Evolutionary conservation across 2,888 invertebrate genomes (phyloP).

Genomic region (Dryobota labecula): DNA sequence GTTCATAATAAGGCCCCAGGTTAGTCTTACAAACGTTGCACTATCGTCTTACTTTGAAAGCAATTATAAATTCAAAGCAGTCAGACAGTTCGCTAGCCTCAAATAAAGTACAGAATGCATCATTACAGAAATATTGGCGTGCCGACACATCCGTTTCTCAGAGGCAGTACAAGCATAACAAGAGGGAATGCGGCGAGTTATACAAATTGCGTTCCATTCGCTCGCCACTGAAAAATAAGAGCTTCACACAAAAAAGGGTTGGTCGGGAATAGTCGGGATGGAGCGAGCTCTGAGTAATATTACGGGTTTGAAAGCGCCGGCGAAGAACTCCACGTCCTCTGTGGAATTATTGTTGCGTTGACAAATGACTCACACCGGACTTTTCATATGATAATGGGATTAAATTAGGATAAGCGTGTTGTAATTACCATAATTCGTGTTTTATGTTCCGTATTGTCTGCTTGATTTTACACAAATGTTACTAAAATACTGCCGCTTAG

Average conservation of each 20-base stretch:
- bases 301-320: conserved; percentile 74
- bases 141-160: conserved; percentile 56
- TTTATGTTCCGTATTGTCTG: not conserved
- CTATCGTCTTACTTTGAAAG: conserved; percentile 2
- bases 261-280: conserved; percentile 65
- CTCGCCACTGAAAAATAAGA: conserved; percentile 81
- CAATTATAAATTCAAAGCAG: conserved; percentile 31
- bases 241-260: conserved; percentile 80
- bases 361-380: conserved; percentile 73
- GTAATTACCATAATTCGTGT: conserved; percentile 17
- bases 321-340: conserved; percentile 70
- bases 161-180: conserved; percentile 54
- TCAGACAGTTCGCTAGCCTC: conserved; percentile 2
- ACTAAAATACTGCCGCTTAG: not conserved
- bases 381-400: conserved; percentile 57
- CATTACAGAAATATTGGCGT: conserved; percentile 54
- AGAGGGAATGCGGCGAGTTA: conserved; percentile 69
- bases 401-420: conserved; percentile 35
- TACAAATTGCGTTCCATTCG: conserved; percentile 84
- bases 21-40: not conserved
- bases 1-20: no score
- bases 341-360: conserved; percentile 75
- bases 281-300: conserved; percentile 76
- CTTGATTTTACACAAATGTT: conserved; percentile 1
- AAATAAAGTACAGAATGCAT: conserved; percentile 46